A percentile compares a stretch with the other conserved stretches of the same genome.
Conservation (phyloP, 2,113 vertebrate genomes). For the Verasper variegatus region DNA sequence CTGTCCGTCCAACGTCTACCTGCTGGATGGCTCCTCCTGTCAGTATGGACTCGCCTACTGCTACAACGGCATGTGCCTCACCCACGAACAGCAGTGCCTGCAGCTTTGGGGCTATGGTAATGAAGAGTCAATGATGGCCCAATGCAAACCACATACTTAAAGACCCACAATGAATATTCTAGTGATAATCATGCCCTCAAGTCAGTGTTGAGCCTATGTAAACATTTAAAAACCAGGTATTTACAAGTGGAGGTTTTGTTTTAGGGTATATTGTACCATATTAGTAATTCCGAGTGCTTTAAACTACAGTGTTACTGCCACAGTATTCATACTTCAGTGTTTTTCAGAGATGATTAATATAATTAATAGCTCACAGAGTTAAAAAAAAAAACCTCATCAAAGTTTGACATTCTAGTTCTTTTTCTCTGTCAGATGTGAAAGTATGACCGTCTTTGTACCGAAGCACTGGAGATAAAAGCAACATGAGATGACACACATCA, state of each 20-base stretch:
- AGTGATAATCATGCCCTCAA: not conserved
- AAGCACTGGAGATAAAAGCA: too few species aligned
- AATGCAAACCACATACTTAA: not conserved
- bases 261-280: not conserved
- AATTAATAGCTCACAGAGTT: slow-evolving; percentile 13
- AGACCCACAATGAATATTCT: not conserved
- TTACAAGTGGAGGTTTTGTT: not conserved
- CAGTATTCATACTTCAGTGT: not conserved
- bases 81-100: slow-evolving; percentile 90
- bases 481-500: too few species aligned
- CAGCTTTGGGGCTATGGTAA: slow-evolving; percentile 95
- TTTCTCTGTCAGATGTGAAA: too few species aligned
- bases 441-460: too few species aligned
- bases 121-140: not conserved
- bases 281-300: not conserved
- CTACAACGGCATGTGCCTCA: slow-evolving; percentile 92
- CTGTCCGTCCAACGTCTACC: slow-evolving; percentile 91
- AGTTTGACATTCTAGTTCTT: not conserved
- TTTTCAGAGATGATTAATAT: slow-evolving; percentile 2
- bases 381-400: slow-evolving; percentile 3
- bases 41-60: slow-evolving; percentile 87
- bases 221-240: not conserved
- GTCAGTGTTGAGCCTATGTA: not conserved
- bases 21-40: slow-evolving; percentile 90
- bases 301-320: not conserved